A percentile compares a stretch with the other conserved stretches of the same genome.
These are phyloP conservation scores for Micromussa lordhowensis DNA, from an alignment of 92 coral and sea anemone genomes.

Conservation along the genomic window DNA sequence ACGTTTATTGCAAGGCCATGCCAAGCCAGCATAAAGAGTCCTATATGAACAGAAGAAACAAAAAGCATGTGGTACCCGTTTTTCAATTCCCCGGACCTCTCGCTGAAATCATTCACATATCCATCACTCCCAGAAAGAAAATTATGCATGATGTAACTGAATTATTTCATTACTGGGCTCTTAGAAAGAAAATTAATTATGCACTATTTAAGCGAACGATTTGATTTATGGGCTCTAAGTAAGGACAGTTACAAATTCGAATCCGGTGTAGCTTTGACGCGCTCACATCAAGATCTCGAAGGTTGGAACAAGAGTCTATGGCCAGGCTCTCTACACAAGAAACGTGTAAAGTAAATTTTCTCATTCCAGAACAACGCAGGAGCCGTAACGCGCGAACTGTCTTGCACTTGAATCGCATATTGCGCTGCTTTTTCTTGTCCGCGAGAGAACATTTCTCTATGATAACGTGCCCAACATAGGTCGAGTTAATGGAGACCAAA, in stretches of 20 bases:
- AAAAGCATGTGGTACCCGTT: background rate
- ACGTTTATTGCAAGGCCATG: background rate
- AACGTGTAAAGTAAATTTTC: constrained; percentile 67
- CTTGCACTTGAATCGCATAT: constrained; percentile 75
- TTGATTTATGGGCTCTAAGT: constrained; percentile 40
- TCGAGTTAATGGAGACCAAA: constrained; percentile 44
- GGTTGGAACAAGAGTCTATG: constrained; percentile 72
- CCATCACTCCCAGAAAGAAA: background rate
- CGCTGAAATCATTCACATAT: too few relatives aligned
- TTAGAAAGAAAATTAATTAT: background rate
- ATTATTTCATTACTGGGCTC: too few relatives aligned
- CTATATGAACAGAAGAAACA: background rate
- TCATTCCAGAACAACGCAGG: constrained; percentile 67
- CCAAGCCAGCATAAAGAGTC: background rate
- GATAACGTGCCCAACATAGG: constrained; percentile 54
- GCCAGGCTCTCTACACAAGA: constrained; percentile 63
- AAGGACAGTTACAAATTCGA: constrained; percentile 73
- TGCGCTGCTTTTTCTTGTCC: constrained; percentile 46
- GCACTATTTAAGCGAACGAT: background rate
- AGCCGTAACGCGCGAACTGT: constrained; percentile 66
- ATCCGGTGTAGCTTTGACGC: constrained; percentile 53
- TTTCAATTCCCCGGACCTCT: background rate
- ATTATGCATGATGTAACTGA: too few relatives aligned
- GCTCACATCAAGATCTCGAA: constrained; percentile 61
- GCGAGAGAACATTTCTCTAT: constrained; percentile 70